Evolutionary conservation across 1,140 invertebrate genomes (phyloP).

Genomic region (Euura saliciscinereae): DNA sequence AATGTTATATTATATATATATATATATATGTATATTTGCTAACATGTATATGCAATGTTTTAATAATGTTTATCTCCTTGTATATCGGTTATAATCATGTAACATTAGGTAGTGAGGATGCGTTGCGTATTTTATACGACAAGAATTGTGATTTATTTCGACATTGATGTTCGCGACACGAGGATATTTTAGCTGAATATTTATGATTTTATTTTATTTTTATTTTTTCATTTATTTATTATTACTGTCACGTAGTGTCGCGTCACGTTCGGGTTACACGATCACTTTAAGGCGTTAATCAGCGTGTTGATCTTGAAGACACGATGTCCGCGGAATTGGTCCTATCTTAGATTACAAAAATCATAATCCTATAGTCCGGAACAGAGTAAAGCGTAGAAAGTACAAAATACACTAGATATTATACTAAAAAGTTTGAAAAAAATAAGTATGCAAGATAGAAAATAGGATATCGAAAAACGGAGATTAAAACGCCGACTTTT

Average conservation of each 20-base stretch:
- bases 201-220: too few relatives aligned
- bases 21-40: conserved; percentile 1
- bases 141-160: background rate
- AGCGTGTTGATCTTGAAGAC: conserved; percentile 4
- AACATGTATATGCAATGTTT: background rate
- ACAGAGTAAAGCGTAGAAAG: background rate
- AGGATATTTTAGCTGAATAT: background rate
- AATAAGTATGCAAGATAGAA: background rate
- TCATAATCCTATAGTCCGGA: background rate
- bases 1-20: background rate
- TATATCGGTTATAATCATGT: background rate
- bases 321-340: conserved; percentile 3
- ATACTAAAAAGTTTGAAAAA: background rate
- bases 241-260: background rate
- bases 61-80: background rate
- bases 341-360: conserved; percentile 3
- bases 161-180: background rate
- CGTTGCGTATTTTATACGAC: background rate
- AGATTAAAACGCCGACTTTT: background rate
- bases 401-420: too few relatives aligned
- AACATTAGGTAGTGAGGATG: background rate
- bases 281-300: background rate
- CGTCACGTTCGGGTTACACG: background rate
- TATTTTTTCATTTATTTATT: background rate
- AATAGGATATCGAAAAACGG: background rate